These are phyloP conservation scores for Alexandromys fortis DNA, from an alignment of 2,113 vertebrate genomes.

Conservation along the genomic window DNA sequence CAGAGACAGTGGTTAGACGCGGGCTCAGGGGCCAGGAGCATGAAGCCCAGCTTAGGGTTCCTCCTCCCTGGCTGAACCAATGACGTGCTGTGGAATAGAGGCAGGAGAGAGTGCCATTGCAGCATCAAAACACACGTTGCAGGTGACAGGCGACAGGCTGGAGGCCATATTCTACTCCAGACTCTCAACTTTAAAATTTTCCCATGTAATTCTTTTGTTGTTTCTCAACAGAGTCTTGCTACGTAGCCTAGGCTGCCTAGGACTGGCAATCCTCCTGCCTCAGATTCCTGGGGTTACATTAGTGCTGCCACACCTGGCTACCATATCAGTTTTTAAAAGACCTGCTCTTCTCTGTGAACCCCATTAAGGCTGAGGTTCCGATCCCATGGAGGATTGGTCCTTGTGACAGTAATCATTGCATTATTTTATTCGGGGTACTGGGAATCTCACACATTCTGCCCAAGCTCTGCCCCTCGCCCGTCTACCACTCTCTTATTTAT, in stretches of 20 bases:
- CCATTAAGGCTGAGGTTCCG: background rate
- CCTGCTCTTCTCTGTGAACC: background rate
- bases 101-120: background rate
- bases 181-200: constrained; percentile 12
- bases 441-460: background rate
- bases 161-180: background rate
- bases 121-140: background rate
- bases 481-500: background rate
- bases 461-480: background rate
- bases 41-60: background rate
- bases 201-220: background rate
- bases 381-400: background rate
- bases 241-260: background rate
- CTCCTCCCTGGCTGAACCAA: background rate
- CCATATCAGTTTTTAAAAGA: background rate
- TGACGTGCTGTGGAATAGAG: background rate
- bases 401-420: background rate
- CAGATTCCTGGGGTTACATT: background rate
- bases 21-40: background rate
- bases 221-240: background rate
- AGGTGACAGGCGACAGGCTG: background rate
- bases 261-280: background rate
- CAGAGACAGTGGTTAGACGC: background rate
- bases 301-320: background rate
- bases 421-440: background rate